Percentiles rank a stretch among this genome's conserved stretches.
Evolutionary conservation across 2,113 vertebrate genomes (phyloP).

Genomic region (Theristicus caerulescens): DNA sequence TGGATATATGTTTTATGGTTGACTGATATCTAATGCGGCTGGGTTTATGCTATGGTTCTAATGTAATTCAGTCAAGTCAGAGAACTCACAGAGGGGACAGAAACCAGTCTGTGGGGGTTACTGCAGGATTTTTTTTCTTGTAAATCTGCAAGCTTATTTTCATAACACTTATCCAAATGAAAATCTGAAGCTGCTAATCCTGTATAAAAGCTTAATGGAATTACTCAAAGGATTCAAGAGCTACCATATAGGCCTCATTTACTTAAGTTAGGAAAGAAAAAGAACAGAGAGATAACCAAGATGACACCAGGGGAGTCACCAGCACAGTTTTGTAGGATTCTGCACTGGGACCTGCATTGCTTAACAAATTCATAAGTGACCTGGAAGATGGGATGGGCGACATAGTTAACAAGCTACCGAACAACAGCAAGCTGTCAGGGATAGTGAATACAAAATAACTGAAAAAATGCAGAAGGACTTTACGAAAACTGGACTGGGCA

Average conservation of each 20-base stretch:
- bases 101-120: background rate
- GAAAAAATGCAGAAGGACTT: background rate
- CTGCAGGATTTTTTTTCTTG: background rate
- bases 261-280: background rate
- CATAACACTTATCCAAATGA: conserved; percentile 30
- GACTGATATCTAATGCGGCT: accelerated
- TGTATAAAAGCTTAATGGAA: conserved; percentile 38
- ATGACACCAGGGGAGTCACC: background rate
- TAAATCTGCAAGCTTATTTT: conserved; percentile 18
- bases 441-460: background rate
- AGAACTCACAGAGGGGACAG: background rate
- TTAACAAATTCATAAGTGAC: background rate
- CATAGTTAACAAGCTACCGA: background rate
- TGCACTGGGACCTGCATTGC: background rate
- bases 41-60: background rate
- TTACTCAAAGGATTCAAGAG: conserved; percentile 19
- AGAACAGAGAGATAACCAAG: background rate
- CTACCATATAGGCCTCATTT: background rate
- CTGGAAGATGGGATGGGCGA: background rate
- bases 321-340: background rate
- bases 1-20: background rate
- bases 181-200: conserved; percentile 46
- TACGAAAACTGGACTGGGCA: background rate
- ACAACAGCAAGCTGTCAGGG: background rate
- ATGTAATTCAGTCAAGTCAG: background rate